Evolutionary conservation across 2,888 invertebrate species (phyloP), one percentile per base, ranked within the genome.

Genomic region (Xanthia icteritia): DNA sequence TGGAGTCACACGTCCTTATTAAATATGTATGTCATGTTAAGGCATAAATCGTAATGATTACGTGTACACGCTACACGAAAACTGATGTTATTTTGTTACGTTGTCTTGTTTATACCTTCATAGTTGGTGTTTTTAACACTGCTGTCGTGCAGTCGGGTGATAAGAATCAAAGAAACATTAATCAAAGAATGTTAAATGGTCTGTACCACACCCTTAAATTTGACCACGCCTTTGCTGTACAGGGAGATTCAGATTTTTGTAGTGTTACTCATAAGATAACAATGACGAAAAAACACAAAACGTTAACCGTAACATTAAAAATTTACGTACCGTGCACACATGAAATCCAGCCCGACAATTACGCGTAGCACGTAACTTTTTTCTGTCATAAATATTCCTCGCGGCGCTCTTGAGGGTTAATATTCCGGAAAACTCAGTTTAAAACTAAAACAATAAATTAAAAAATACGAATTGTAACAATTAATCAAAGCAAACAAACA

Each of bases 401-500:
- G 39, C 58, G 23, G 36, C 71, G 23, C 67, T 70, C 51, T 63
- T 54, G 45, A 39, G 79, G 11, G 67, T 54, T n/a, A 72, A 65
- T 73, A 74, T 60, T 51, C 68, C 31, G 71, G 61, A 73, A 79
- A 84, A 74, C 54, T 65, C 65, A 27, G 23, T 74, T 69, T 63
- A 48, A 86, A 86, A 86, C 81, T 79, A 75, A 75, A 69, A 48
- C 63, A 63, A 84, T 86, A 73, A 72, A 75, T 86, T 72, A 63
- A 69, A 84, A 56, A 64, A 73, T 63, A 77, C 39, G 45, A 72
- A 81, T 79, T 79, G 72, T 77, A 61, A 76, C 73, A 78, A 89
- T 89, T 83, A 83, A 77, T 83, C 80, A 76, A 76, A 79, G 76
- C 75, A 73, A 79, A 81, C 78, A 71, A 64, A 79, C 74, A 79